These are phyloP conservation scores for Aphelenchoides fujianensis DNA, from an alignment of 1,140 invertebrate species.

Conservation along the genomic window DNA sequence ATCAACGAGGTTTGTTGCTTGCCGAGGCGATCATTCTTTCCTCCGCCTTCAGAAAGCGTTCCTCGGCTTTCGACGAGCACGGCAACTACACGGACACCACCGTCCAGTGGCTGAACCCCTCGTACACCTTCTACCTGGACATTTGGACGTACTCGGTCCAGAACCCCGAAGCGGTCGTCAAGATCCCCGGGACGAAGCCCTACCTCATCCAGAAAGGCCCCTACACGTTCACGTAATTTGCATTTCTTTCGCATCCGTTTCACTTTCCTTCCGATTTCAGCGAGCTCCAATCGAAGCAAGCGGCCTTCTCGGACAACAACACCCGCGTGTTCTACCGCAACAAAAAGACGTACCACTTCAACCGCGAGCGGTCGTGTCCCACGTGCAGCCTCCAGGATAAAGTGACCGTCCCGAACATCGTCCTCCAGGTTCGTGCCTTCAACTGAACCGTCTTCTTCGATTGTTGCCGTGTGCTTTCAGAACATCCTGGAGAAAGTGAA, in stretches of 20 bases:
- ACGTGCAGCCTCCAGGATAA: conserved; percentile 41
- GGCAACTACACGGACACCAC: conserved; percentile 38
- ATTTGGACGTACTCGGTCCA: conserved; percentile 48
- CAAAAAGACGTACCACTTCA: conserved; percentile 45
- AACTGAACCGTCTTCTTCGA: conserved; percentile 6
- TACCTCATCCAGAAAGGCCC: conserved; percentile 52
- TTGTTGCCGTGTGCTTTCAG: conserved; percentile 26
- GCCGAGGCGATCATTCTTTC: conserved; percentile 1
- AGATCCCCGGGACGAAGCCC: conserved; percentile 46
- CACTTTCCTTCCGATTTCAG: conserved; percentile 33
- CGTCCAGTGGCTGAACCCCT: background rate
- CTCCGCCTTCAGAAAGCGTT: conserved; percentile 33
- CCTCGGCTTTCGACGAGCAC: conserved; percentile 30
- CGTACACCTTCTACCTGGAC: conserved; percentile 31
- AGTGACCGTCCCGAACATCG: conserved; percentile 55
- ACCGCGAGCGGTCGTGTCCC: conserved; percentile 38
- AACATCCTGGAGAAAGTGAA: conserved; percentile 25
- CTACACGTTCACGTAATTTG: conserved; percentile 52
- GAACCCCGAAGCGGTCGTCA: conserved; percentile 47
- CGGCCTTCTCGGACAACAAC: conserved; percentile 39
- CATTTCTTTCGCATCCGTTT: background rate
- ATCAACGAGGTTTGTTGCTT: conserved; percentile 17
- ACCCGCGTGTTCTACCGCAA: conserved; percentile 55
- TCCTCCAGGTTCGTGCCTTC: conserved; percentile 50
- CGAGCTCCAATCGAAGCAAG: conserved; percentile 33